Conservation (phyloP, 1,140 invertebrate species). For the Drosophila punjabiensis region DNA sequence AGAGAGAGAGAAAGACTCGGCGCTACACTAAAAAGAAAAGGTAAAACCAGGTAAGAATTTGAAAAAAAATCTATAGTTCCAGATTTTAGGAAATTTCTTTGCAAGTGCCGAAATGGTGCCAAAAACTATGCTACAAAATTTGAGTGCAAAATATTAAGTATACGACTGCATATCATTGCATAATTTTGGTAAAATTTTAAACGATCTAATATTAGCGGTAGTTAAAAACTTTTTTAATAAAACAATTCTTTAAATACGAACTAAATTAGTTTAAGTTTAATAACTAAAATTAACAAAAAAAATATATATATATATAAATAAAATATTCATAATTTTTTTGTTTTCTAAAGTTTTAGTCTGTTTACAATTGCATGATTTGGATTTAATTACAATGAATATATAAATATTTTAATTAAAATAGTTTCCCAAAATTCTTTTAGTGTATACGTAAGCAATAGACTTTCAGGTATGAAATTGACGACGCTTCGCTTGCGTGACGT, state of each 20-base stretch:
- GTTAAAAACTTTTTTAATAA: too few relatives aligned
- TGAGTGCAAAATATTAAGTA: background rate
- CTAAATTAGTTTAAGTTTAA: too few relatives aligned
- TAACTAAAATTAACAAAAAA: too few relatives aligned
- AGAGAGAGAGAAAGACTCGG: conserved; percentile 18
- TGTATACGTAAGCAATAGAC: conserved; percentile 7
- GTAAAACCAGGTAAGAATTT: background rate
- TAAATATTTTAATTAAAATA: too few relatives aligned
- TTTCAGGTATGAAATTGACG: background rate
- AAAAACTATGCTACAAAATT: background rate
- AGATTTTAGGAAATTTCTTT: background rate
- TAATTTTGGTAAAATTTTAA: background rate
- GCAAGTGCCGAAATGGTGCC: background rate
- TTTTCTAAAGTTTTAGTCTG: too few relatives aligned
- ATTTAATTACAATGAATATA: too few relatives aligned
- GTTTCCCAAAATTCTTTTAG: background rate
- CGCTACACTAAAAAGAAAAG: conserved; percentile 13
- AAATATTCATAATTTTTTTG: too few relatives aligned
- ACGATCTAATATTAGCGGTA: background rate
- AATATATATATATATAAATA: too few relatives aligned
- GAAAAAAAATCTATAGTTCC: background rate
- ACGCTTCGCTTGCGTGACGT: conserved; percentile 32
- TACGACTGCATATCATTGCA: background rate
- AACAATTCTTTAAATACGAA: too few relatives aligned
- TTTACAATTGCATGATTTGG: too few relatives aligned